These are phyloP conservation scores for Lethenteron reissneri DNA, from an alignment of 2,113 vertebrate species.

Conservation along the genomic window DNA sequence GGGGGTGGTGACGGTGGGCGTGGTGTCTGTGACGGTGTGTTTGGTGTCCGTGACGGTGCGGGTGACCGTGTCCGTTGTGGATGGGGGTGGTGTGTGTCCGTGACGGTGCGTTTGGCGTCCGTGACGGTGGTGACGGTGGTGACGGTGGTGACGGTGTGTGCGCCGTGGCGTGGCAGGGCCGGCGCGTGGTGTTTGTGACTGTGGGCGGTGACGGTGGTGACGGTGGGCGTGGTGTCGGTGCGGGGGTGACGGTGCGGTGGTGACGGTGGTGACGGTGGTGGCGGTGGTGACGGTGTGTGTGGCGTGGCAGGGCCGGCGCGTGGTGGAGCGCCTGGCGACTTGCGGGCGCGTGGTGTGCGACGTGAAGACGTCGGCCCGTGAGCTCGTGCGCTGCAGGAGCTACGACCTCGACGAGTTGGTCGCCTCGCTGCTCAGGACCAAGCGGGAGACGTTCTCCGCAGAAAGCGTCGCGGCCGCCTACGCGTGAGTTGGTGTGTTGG, in stretches of 20 bases:
- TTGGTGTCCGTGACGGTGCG: no score
- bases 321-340: conserved; percentile 74
- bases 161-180: no score
- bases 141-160: no score
- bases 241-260: neutral
- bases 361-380: conserved; percentile 77
- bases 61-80: no score
- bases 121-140: no score
- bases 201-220: no score
- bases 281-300: conserved; percentile 2
- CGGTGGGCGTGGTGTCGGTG: no score
- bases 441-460: conserved; percentile 32
- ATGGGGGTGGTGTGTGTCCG: no score
- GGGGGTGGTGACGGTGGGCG: no score
- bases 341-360: conserved; percentile 87
- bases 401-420: conserved; percentile 72
- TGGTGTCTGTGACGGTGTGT: no score
- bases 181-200: no score
- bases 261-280: no score
- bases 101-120: conserved; percentile 33
- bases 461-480: conserved; percentile 59
- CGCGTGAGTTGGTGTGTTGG: conserved; percentile 25
- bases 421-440: conserved; percentile 50
- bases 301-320: conserved; percentile 44
- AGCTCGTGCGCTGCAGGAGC: conserved; percentile 85